Evolutionary conservation across 2,113 vertebrate genomes (phyloP).

Genomic region (Clarias batrachus): DNA sequence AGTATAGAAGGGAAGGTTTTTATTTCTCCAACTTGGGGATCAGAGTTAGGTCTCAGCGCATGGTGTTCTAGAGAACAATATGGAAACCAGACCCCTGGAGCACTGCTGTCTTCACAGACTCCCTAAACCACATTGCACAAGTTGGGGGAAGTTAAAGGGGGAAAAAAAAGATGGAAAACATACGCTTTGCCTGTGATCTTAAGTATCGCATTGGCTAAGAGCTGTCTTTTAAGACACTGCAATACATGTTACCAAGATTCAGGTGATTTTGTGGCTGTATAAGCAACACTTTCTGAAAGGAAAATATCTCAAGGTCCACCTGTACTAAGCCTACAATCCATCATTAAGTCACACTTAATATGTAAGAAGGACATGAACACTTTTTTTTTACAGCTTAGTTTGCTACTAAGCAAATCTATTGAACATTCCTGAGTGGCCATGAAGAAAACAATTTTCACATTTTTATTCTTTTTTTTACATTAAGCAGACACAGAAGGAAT

Average conservation of each 20-base stretch:
- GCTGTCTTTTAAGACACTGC: not conserved
- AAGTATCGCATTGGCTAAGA: constrained; percentile 1
- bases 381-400: not conserved
- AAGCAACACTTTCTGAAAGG: not conserved
- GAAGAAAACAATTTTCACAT: not conserved
- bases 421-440: not conserved
- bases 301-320: not conserved
- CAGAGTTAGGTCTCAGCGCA: not conserved
- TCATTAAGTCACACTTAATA: not conserved
- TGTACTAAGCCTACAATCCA: not conserved
- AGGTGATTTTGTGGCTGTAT: not conserved
- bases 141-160: not conserved
- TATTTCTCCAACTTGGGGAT: constrained; percentile 9
- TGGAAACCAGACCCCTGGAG: not conserved
- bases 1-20: constrained; percentile 4
- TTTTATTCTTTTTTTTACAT: not conserved
- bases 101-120: not conserved
- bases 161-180: constrained; percentile 17
- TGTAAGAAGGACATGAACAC: not conserved
- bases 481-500: not conserved
- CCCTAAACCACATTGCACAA: constrained; percentile 2
- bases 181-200: not conserved
- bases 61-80: not conserved
- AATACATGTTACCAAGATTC: not conserved
- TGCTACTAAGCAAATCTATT: not conserved